phyloP scores from a whole-genome alignment of 1,140 invertebrate species.

The Grapholita molesta region DNA sequence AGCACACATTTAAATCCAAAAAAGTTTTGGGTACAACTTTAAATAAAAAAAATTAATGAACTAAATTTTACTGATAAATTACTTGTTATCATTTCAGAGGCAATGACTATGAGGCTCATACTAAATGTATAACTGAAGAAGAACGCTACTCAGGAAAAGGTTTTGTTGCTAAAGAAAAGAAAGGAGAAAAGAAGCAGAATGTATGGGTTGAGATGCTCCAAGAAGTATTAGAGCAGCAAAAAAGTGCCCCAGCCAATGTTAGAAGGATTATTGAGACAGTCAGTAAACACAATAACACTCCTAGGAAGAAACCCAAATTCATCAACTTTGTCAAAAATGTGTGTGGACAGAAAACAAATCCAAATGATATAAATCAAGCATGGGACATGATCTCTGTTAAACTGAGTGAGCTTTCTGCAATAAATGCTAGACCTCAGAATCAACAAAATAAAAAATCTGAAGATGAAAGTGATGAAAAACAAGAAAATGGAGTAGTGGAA shows the following conservation, averaged over 20 bases:
- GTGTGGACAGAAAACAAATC: conserved; percentile 78
- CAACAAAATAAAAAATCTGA: conserved; percentile 31
- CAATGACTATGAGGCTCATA: conserved; percentile 89
- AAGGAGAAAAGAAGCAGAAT: conserved; percentile 94
- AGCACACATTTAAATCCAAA: too few species aligned
- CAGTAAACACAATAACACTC: conserved; percentile 90
- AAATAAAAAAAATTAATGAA: neutral
- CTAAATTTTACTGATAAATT: neutral
- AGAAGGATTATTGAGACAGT: conserved; percentile 84
- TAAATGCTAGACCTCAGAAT: conserved; percentile 38
- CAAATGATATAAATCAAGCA: conserved; percentile 80
- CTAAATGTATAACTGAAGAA: conserved; percentile 94
- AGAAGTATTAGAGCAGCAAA: conserved; percentile 82
- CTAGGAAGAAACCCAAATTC: conserved; percentile 95
- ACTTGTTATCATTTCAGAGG: conserved; percentile 79
- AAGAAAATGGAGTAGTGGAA: conserved; percentile 35
- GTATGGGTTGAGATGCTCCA: conserved; percentile 92
- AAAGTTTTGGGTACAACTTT: too few species aligned
- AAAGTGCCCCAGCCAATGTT: conserved; percentile 78
- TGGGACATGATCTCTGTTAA: conserved; percentile 86
- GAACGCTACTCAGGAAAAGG: conserved; percentile 93
- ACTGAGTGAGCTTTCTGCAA: conserved; percentile 77
- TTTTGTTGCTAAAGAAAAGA: conserved; percentile 89
- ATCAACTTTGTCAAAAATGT: conserved; percentile 86
- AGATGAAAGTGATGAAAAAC: conserved; percentile 25